Base-by-base conservation (phyloP, 2,888 invertebrate species). In the Agrotis puta region DNA sequence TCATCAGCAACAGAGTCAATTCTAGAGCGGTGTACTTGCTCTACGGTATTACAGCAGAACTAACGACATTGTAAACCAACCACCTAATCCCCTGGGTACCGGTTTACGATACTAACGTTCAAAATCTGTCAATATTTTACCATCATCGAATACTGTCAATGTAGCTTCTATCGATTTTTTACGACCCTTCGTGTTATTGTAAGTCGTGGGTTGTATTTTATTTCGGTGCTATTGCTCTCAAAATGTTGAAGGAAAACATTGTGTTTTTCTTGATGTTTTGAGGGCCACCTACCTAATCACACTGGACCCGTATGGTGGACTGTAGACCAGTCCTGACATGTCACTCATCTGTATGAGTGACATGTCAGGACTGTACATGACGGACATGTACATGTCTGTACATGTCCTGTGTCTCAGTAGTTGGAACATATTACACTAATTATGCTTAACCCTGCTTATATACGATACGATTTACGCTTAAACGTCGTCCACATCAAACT, bases 401-500 rank as follows among this genome's bases (percentile, higher is more conserved):
- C 3, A 6, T 14, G 6, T 0, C 6, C 13, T 33, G 2, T 14
- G 14, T 2, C 33, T 7, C 56, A 20, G n/a, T n/a, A 20, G 0
- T 33, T 6, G n/a, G 56, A 7, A n/a, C 33, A n/a, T 7, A 14
- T 20, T 56, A 20, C 1, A 3, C 56, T 14, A 14, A 7, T 33
- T 33, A 33, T 33, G 33, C 33, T 1, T 11, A 54, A n/a, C 3
- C 13, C 33, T 33, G 54, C 62, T 48, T 65, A 71, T 77, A 68
- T 58, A 56, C 59, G 64, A 63, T n/a, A 20, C 65, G 27, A 77
- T 77, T 83, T 71, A 83, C 73, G 39, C 67, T 59, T 24, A 56
- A 68, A 70, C 78, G 64, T 80, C 77, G 63, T 65, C 65, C 86
- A 88, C 89, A 91, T 88, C 84, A 80, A 87, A 81, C 78, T 85